phyloP scores from a whole-genome alignment of 1,140 invertebrate species.

The Sarcophaga peregrina region DNA sequence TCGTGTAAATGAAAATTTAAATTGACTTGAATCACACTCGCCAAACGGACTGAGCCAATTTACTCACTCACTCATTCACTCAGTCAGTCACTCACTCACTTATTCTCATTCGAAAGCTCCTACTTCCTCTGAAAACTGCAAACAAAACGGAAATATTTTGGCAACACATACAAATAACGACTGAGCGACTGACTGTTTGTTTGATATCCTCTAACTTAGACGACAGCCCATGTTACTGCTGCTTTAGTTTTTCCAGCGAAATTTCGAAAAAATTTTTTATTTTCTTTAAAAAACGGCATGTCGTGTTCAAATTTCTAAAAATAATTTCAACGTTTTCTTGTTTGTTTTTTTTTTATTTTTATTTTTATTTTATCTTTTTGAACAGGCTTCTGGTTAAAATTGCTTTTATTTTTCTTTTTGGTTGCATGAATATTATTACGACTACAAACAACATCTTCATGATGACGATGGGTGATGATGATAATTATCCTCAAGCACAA shows the following conservation, averaged over 20 bases:
- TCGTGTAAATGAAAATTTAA: constrained; percentile 41
- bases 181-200: too few relatives aligned
- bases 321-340: neutral
- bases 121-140: too few relatives aligned
- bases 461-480: too few relatives aligned
- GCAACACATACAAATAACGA: too few relatives aligned
- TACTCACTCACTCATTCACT: neutral
- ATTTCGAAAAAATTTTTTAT: neutral
- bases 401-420: neutral
- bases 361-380: neutral
- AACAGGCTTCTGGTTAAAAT: neutral
- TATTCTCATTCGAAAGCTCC: too few relatives aligned
- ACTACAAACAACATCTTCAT: too few relatives aligned
- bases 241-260: constrained; percentile 4
- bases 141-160: too few relatives aligned
- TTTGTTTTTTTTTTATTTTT: too few relatives aligned
- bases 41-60: neutral
- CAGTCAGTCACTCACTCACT: too few relatives aligned
- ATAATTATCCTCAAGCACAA: neutral
- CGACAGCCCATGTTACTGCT: neutral
- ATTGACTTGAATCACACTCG: constrained; percentile 37
- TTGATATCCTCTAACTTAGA: too few relatives aligned
- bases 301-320: neutral
- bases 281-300: too few relatives aligned
- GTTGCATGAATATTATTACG: neutral